A percentile compares a stretch with the other conserved stretches of the same genome.
Conservation (phyloP, 2,888 invertebrate genomes). For the Xiphydria camelus region DNA sequence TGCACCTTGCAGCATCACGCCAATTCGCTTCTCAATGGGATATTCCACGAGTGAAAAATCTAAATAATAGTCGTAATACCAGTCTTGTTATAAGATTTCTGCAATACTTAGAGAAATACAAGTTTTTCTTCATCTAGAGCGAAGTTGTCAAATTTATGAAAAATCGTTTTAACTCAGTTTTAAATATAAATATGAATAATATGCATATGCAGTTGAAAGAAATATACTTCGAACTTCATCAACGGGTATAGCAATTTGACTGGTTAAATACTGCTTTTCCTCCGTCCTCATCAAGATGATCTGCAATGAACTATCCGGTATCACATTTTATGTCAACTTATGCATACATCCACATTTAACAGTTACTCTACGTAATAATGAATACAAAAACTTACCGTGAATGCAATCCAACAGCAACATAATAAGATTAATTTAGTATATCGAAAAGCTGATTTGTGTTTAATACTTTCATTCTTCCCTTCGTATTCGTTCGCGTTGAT, state of each 20-base stretch:
- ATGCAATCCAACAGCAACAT: slow-evolving; percentile 68
- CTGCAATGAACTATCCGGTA: slow-evolving; percentile 30
- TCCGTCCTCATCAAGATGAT: slow-evolving; percentile 69
- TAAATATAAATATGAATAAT: too few relatives aligned
- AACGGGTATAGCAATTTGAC: slow-evolving; percentile 66
- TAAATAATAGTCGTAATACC: too few relatives aligned
- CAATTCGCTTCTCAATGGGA: slow-evolving; percentile 58
- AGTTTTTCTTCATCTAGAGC: too few relatives aligned
- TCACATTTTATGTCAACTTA: not conserved
- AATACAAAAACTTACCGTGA: slow-evolving; percentile 59
- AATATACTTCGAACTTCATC: slow-evolving; percentile 61
- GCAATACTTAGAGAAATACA: too few relatives aligned
- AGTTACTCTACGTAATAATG: slow-evolving; percentile 4
- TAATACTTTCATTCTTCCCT: too few relatives aligned
- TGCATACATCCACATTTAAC: not conserved
- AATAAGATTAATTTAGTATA: slow-evolving; percentile 64
- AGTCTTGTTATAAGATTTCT: too few relatives aligned
- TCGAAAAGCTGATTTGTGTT: slow-evolving; percentile 33
- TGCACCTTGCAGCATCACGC: slow-evolving; percentile 64
- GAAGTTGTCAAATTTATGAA: too few relatives aligned
- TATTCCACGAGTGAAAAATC: slow-evolving; percentile 38
- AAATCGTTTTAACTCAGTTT: too few relatives aligned
- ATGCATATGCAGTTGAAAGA: too few relatives aligned
- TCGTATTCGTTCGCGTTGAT: too few relatives aligned
- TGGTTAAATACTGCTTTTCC: slow-evolving; percentile 66